Base-by-base conservation (phyloP, 2,888 invertebrate genomes). In the Scrobipalpa costella region DNA sequence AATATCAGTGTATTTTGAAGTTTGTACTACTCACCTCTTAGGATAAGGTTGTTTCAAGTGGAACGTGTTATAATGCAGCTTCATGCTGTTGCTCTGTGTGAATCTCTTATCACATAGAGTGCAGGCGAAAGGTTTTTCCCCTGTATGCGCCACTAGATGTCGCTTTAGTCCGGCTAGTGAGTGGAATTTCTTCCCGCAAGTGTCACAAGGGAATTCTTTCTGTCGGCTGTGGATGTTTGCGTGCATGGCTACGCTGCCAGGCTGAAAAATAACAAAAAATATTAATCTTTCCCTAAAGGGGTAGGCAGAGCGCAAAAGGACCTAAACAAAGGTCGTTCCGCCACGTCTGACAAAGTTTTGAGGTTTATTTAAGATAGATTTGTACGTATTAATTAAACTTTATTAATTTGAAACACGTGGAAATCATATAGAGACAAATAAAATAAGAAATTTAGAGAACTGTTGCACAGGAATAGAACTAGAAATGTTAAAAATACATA, bases 21-120 rank as follows among this genome's bases (percentile, higher is more conserved):
- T n/a, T n/a, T n/a, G n/a, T n/a, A 33, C 2, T 5, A 33, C 60
- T 52, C 67, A 88, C 89, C 90, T 78, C 66, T 90, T 89, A 0
- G 90, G 90, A 64, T 90, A 89, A 0, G 90, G 89, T 57, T 89
- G 82, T 64, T 88, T 88, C 9, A 90, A 81, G 67, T 91, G 90
- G 63, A 80, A 84, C 0, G 90, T 89, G 13, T 79, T 75, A 64
- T 85, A 84, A 64, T 91, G 90, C 1, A 91, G 77, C 64, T 90
- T 90, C 87, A 90, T 84, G 27, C 89, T 89, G 78, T 88, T 88
- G 77, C 86, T 88, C 65, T 90, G 90, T 0, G 90, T 89, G 69
- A 91, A 91, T 0, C 85, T 73, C 60, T 91, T 91, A 63, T 86
- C 86, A 66, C 90, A 91, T n/a, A 84, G 60, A 0, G 77, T 72